These are phyloP conservation scores for Cephalopholis sonnerati DNA, from an alignment of 2,113 vertebrate genomes.

Conservation along the genomic window DNA sequence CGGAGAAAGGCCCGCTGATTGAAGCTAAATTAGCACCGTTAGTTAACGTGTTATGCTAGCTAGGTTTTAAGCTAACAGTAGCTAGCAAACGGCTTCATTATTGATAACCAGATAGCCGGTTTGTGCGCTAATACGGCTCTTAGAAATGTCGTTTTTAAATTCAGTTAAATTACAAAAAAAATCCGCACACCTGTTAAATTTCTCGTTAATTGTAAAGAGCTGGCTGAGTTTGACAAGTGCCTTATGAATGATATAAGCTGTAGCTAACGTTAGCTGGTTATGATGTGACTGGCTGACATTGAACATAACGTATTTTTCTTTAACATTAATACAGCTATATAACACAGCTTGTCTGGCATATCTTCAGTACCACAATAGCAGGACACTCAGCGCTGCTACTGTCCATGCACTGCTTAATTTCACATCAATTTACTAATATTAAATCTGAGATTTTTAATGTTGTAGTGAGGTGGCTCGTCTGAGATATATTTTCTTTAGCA, in stretches of 20 bases:
- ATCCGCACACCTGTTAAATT: background rate
- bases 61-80: slow-evolving; percentile 43
- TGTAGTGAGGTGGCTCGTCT: background rate
- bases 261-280: slow-evolving; percentile 62
- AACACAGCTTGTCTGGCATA: background rate
- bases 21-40: slow-evolving; percentile 65
- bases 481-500: background rate
- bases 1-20: slow-evolving; percentile 55
- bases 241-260: slow-evolving; percentile 44
- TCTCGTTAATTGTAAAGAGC: background rate
- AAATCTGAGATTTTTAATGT: background rate
- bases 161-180: background rate
- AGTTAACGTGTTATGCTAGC: slow-evolving; percentile 60
- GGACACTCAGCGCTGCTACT: background rate
- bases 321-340: background rate
- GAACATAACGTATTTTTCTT: background rate
- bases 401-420: background rate
- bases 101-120: background rate
- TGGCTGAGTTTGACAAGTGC: slow-evolving; percentile 33
- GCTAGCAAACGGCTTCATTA: slow-evolving; percentile 22
- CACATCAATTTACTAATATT: background rate
- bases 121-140: background rate
- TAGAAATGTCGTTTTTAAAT: too few species aligned
- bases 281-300: slow-evolving; percentile 44
- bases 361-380: background rate